Conservation (phyloP, 2,797 vertebrate genomes). For the Chromobotia macracanthus region DNA sequence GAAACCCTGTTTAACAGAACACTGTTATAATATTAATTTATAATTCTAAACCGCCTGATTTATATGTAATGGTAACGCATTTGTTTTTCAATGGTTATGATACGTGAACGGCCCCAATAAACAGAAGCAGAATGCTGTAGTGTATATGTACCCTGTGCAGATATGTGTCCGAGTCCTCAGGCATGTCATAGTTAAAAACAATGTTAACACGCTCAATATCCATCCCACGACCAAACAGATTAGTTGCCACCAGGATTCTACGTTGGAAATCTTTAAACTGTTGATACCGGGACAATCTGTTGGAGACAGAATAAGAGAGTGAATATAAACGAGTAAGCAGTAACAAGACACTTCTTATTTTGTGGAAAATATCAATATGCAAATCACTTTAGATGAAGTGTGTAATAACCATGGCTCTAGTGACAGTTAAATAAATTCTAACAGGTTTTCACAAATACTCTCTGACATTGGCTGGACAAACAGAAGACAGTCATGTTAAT, state of each 20-base stretch:
- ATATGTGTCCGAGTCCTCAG: conserved; percentile 79
- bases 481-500: not conserved
- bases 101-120: too few species aligned
- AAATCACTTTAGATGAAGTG: not conserved
- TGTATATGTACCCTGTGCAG: conserved; percentile 72
- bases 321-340: not conserved
- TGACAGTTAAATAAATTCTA: not conserved
- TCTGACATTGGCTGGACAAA: not conserved
- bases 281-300: conserved; percentile 86
- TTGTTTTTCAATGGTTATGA: too few species aligned
- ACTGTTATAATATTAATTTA: too few species aligned
- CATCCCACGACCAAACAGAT: conserved; percentile 89
- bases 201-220: conserved; percentile 91
- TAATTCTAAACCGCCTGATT: too few species aligned
- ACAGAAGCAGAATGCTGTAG: not conserved
- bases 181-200: conserved; percentile 87
- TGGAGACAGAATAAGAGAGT: not conserved
- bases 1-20: too few species aligned
- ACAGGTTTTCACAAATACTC: not conserved
- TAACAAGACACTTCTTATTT: not conserved
- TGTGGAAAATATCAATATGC: not conserved
- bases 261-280: conserved; percentile 91
- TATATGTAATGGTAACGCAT: too few species aligned
- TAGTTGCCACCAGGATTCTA: conserved; percentile 87
- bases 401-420: not conserved